Evolutionary conservation across 1,140 invertebrate species (phyloP).

Genomic region (Diorhabda sublineata): DNA sequence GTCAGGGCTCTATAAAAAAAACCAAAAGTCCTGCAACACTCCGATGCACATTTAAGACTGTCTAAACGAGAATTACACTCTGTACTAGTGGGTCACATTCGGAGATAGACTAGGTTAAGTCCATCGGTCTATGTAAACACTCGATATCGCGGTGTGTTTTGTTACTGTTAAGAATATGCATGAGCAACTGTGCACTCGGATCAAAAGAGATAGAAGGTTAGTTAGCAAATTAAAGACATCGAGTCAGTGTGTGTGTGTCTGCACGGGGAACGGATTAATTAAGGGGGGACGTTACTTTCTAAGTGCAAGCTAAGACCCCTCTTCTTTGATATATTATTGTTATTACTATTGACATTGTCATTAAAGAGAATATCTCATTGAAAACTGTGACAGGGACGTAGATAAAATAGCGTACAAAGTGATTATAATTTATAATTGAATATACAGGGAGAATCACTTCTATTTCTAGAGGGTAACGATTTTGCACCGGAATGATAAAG

Average conservation of each 20-base stretch:
- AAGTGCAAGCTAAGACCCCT: slow-evolving; percentile 6
- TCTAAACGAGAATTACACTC: slow-evolving; percentile 7
- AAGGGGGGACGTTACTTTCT: slow-evolving; percentile 14
- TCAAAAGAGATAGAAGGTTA: slow-evolving; percentile 14
- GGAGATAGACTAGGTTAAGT: slow-evolving; percentile 14
- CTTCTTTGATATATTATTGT: neutral
- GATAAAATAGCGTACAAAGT: neutral
- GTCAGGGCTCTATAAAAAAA: neutral
- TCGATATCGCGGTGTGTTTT: neutral
- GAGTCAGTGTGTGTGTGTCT: slow-evolving; percentile 8
- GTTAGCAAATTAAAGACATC: slow-evolving; percentile 15
- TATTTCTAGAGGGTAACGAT: no score
- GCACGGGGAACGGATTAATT: slow-evolving; percentile 2
- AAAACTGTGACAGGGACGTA: neutral
- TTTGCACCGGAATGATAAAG: no score
- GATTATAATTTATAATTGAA: neutral
- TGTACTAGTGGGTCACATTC: slow-evolving; percentile 9
- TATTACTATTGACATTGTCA: neutral
- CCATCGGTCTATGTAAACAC: slow-evolving; percentile 7
- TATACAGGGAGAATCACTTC: no score
- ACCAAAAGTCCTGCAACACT: slow-evolving; percentile 4
- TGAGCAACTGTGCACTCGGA: slow-evolving; percentile 7
- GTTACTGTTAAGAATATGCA: slow-evolving; percentile 2
- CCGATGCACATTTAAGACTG: slow-evolving; percentile 9
- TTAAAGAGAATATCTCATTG: neutral